Percentiles rank a stretch among this genome's conserved stretches.
These are phyloP conservation scores for Platycheirus rosarum DNA, from an alignment of 2,888 invertebrate species.

Conservation along the genomic window DNA sequence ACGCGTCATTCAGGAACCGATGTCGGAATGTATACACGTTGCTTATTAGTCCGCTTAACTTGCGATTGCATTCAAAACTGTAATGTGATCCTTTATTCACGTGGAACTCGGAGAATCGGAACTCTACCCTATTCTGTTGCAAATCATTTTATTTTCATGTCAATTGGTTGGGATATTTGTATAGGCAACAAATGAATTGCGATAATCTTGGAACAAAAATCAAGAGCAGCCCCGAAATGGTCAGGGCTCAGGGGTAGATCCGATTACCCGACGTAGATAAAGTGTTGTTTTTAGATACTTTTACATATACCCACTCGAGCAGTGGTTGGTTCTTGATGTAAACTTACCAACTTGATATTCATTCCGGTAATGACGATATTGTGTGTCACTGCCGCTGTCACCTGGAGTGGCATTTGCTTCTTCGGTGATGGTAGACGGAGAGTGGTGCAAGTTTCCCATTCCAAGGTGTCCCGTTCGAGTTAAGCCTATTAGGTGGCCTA, in stretches of 20 bases:
- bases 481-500: slow-evolving; percentile 81
- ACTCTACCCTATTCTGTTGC: slow-evolving; percentile 51
- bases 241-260: slow-evolving; percentile 71
- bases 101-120: slow-evolving; percentile 11
- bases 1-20: slow-evolving; percentile 52
- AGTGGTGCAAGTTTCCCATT: slow-evolving; percentile 38
- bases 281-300: slow-evolving; percentile 58
- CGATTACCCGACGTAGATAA: slow-evolving; percentile 69
- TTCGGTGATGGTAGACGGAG: background rate
- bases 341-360: slow-evolving; percentile 42
- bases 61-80: slow-evolving; percentile 49
- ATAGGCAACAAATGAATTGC: slow-evolving; percentile 73
- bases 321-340: slow-evolving; percentile 33
- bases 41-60: slow-evolving; percentile 68
- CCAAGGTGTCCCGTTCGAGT: slow-evolving; percentile 81
- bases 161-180: slow-evolving; percentile 75
- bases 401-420: slow-evolving; percentile 42
- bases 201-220: slow-evolving; percentile 70
- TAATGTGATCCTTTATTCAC: slow-evolving; percentile 71
- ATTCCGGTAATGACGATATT: slow-evolving; percentile 53
- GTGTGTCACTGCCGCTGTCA: slow-evolving; percentile 60
- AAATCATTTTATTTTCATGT: slow-evolving; percentile 75
- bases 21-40: slow-evolving; percentile 19
- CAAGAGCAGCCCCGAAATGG: slow-evolving; percentile 70
- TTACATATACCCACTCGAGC: slow-evolving; percentile 7